Conservation (phyloP, 2,113 vertebrate genomes). For the Salvator merianae region DNA sequence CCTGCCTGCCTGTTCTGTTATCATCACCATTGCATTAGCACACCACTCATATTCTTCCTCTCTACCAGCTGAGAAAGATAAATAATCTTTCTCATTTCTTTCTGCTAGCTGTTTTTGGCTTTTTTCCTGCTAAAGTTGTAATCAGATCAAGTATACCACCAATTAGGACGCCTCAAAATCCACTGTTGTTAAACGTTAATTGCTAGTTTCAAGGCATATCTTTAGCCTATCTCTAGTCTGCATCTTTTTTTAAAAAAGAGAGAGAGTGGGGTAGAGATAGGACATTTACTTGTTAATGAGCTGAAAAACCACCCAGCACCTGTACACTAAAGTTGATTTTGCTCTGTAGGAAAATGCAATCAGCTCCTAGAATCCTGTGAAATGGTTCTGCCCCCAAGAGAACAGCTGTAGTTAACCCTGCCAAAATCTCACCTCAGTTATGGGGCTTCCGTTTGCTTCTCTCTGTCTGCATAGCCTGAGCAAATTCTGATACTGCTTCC, state of each 20-base stretch:
- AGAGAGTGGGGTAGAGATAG: not conserved
- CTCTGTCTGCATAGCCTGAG: not conserved
- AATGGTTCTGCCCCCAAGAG: not conserved
- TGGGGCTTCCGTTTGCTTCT: not conserved
- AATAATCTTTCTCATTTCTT: not conserved
- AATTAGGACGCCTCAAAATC: not conserved
- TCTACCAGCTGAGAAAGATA: not conserved
- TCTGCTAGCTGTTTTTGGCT: not conserved
- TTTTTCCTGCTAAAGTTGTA: accelerated
- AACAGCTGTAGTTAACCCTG: not conserved
- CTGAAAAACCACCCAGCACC: accelerated
- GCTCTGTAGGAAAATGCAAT: not conserved
- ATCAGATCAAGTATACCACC: accelerated
- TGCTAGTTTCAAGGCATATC: not conserved
- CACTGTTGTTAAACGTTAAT: accelerated
- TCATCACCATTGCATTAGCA: not conserved
- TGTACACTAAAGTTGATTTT: not conserved
- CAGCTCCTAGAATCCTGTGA: not conserved
- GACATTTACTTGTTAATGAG: accelerated
- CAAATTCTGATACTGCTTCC: not conserved
- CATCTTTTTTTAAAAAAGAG: accelerated
- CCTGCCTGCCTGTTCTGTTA: no score
- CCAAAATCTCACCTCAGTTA: conserved; percentile 22
- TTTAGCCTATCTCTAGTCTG: not conserved
- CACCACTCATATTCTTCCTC: not conserved